Base-by-base conservation (phyloP, 2,797 vertebrate species). In the Eidolon dupreanum region DNA sequence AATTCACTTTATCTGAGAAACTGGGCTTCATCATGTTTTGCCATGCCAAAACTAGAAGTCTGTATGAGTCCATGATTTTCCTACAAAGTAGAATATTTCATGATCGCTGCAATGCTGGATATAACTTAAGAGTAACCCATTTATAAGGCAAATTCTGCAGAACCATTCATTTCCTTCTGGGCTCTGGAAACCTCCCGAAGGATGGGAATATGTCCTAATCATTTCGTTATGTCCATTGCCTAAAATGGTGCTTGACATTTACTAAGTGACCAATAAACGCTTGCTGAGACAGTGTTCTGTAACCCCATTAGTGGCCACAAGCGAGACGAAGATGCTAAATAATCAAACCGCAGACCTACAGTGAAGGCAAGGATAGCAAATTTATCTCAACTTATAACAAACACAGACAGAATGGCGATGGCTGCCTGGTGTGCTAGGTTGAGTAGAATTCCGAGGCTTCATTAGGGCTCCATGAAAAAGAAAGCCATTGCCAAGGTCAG, bases 351-450 rank as follows among this genome's bases (percentile, higher is more conserved):
- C 65, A 51, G 82, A 68, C 41, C 33, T 24, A 16, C 38, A 66
- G 13, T 26, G 19, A 26, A 49, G 28, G n/a, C 15, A 13, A 8
- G 36, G 53, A 71, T 1, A 28, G 12, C 41, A 89, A 82, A 46
- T 16, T 4, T 16, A 57, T 79, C 86, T 66, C 31, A 36, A 9
- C n/a, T 79, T 73, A 51, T 6, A 41, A 17, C 26, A n/a, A 53
- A 81, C 11, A 7, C 43, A 57, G 15, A 57, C 0, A 5, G 31
- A 31, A 57, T 49, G 46, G 16, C 5, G 15, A 65, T 0, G 26
- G 71, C 24, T n/a, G 19, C 71, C n/a, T 43, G 7, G 15, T 1
- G 8, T 46, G 59, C 13, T n/a, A 2, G 1, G 0, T 1, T 31
- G 51, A 63, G 43, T 0, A 61, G 15, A 36, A 49, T 63, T 57